Evolutionary conservation across 2,888 invertebrate genomes (phyloP).

Genomic region (Sinotaia quadrata): DNA sequence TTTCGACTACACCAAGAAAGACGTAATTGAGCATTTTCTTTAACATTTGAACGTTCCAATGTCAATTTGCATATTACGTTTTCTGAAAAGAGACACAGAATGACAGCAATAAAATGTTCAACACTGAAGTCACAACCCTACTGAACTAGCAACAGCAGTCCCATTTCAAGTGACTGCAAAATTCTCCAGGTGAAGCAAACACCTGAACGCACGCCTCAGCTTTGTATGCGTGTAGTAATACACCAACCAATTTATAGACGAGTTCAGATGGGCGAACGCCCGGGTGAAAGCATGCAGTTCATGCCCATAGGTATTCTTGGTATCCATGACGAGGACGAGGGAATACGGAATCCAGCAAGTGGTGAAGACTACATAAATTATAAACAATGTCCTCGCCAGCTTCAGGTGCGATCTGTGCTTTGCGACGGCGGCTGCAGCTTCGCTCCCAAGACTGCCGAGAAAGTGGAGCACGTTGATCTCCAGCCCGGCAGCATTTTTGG

Average conservation of each 20-base stretch:
- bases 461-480: no score
- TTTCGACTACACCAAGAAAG: no score
- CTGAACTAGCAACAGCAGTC: no score
- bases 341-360: constrained; percentile 61
- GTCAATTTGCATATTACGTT: no score
- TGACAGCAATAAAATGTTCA: no score
- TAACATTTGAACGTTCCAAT: no score
- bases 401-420: background rate
- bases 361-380: constrained; percentile 55
- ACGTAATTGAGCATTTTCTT: no score
- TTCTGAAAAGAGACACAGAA: no score
- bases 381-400: constrained; percentile 52
- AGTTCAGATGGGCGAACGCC: constrained; percentile 51
- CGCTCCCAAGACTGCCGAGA: background rate
- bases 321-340: constrained; percentile 50
- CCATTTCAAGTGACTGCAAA: no score
- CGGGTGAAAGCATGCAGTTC: constrained; percentile 50
- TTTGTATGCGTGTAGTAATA: constrained; percentile 50
- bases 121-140: no score
- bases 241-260: constrained; percentile 52
- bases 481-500: background rate
- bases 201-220: constrained; percentile 40
- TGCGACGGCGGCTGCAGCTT: background rate
- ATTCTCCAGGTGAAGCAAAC: constrained; percentile 18
- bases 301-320: constrained; percentile 44